Evolutionary conservation across 2,797 vertebrate genomes (phyloP), one percentile per base, ranked within the genome.

Genomic region (Thalassophryne amazonica): DNA sequence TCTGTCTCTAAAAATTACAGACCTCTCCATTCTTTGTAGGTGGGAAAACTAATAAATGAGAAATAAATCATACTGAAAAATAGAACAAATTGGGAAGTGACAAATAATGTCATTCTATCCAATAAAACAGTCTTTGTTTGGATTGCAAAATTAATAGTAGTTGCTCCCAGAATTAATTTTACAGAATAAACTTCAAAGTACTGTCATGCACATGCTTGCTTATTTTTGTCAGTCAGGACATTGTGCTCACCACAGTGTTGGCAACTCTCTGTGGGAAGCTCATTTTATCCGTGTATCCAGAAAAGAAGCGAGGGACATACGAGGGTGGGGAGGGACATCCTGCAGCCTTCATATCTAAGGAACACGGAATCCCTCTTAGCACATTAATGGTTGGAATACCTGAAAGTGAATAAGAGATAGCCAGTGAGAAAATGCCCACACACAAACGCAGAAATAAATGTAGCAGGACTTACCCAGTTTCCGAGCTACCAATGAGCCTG

Each of bases 241-340:
- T 9, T 3, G 6, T 7, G 2, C 74, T 76, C 17, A 85, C 88
- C 14, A 96, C 3, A 10, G 92, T 9, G 12, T 94, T 95, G 56
- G 91, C 54, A 14, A 91, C 47, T 3, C 91, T 81, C 52, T 94
- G 76, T 1, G 61, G 48, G 41, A 94, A 96, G 2, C 19, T 88
- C 94, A 94, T 95, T n/a, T 0, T 87, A 34, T 94, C 89, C 1
- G 89, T 78, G 59, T 39, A 53, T 0, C 1, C 22, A 2, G 90
- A 89, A 0, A 93, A 62, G 0, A 29, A 0, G 15, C 85, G 87
- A 7, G 94, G 93, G 0, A 94, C 33, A 3, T 90, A 95, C 0
- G 93, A 95, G 0, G 71, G 58, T 0, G 93, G 93, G 0, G 41
- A 73, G 0, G 93, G 89, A 7, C 80, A 82, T 34, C 86, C 88